Percentiles rank a stretch among this genome's conserved stretches.
Conservation (phyloP, 2,888 invertebrate genomes). For the Phalera bucephala region DNA sequence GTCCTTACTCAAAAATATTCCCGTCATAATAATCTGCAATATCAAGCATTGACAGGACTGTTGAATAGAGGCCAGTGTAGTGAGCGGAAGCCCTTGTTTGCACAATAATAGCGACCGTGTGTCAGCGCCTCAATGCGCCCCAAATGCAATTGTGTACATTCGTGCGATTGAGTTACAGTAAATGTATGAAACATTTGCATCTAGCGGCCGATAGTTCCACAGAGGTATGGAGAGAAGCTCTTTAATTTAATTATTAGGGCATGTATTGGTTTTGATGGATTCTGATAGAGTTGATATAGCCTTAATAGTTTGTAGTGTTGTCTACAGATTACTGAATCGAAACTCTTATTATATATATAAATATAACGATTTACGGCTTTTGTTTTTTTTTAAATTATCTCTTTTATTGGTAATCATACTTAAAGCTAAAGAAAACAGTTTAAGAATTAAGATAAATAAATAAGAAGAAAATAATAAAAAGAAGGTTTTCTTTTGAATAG, state of each 20-base stretch:
- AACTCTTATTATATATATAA: no score
- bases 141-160: conserved; percentile 80
- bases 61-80: conserved; percentile 52
- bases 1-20: no score
- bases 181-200: conserved; percentile 74
- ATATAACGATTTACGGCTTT: no score
- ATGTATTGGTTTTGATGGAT: conserved; percentile 10
- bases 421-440: no score
- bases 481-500: no score
- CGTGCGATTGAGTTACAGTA: conserved; percentile 76
- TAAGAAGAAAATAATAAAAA: no score
- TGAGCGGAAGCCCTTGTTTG: conserved; percentile 63
- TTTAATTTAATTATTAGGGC: conserved; percentile 25
- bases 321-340: no score
- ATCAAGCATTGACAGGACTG: conserved; percentile 35
- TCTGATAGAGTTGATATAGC: no score
- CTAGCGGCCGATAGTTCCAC: conserved; percentile 24
- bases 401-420: no score
- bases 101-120: conserved; percentile 65
- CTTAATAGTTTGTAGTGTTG: no score
- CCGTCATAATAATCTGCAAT: conserved; percentile 15
- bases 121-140: conserved; percentile 66
- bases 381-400: no score
- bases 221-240: conserved; percentile 19
- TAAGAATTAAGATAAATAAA: no score